Percentiles rank a stretch among this genome's conserved stretches.
These are phyloP conservation scores for Molossus molossus DNA, from an alignment of 2,797 vertebrate species.

Conservation along the genomic window DNA sequence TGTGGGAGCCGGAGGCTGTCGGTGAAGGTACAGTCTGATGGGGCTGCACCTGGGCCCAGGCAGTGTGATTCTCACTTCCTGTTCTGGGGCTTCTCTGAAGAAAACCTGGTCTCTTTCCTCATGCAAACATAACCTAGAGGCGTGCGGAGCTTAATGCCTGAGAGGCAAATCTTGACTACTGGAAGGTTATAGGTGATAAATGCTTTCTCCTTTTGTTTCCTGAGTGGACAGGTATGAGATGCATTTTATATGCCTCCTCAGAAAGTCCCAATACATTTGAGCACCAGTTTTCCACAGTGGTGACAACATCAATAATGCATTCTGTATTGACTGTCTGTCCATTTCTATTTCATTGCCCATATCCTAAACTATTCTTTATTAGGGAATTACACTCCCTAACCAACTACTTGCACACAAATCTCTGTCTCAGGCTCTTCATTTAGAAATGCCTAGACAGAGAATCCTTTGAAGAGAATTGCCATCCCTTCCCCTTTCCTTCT, in stretches of 20 bases:
- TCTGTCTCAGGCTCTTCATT: conserved; percentile 19
- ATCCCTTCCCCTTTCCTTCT: neutral
- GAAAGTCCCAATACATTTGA: neutral
- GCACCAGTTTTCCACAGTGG: neutral
- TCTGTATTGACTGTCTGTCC: neutral
- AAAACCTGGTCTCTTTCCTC: neutral
- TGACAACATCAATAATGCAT: neutral
- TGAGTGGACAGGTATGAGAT: neutral
- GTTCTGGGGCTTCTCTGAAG: neutral
- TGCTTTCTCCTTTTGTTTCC: neutral
- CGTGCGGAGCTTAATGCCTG: neutral
- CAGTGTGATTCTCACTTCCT: neutral
- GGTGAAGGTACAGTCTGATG: neutral
- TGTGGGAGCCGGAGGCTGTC: neutral
- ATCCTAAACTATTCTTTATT: neutral
- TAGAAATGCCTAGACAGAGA: conserved; percentile 4
- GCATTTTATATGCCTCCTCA: neutral
- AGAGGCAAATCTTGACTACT: neutral
- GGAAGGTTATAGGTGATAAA: neutral
- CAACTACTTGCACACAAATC: neutral
- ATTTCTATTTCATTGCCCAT: neutral
- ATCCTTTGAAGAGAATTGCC: neutral
- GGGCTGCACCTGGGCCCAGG: too few relatives aligned
- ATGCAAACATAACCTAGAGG: neutral
- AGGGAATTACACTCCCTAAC: neutral